Conservation (phyloP, 2,113 vertebrate genomes). For the Nettapus auritus region DNA sequence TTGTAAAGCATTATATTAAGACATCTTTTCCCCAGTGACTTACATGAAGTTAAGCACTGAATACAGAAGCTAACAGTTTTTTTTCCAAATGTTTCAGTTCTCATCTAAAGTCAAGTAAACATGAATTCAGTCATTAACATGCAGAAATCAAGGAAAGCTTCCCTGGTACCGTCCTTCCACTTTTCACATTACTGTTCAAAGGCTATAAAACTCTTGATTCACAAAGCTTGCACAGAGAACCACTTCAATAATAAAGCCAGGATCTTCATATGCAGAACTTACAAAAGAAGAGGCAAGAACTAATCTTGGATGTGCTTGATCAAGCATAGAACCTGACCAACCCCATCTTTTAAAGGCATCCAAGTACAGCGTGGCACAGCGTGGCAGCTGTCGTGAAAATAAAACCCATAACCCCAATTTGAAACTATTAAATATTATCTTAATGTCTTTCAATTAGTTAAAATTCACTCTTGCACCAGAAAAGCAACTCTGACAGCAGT, state of each 20-base stretch:
- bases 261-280: not conserved
- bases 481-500: not conserved
- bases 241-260: not conserved
- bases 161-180: not conserved
- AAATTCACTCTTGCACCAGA: not conserved
- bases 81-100: not conserved
- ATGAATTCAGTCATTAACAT: not conserved
- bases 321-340: not conserved
- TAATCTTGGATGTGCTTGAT: not conserved
- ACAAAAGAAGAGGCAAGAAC: not conserved
- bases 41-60: not conserved
- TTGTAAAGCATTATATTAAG: not conserved
- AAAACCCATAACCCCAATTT: not conserved
- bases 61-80: not conserved
- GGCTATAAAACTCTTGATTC: not conserved
- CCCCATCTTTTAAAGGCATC: not conserved
- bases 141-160: not conserved
- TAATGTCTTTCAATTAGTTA: not conserved
- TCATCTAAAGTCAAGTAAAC: not conserved
- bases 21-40: not conserved
- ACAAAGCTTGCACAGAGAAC: not conserved
- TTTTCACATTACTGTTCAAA: not conserved
- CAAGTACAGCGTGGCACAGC: too few relatives aligned
- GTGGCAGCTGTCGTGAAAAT: not conserved
- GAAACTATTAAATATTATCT: not conserved